Percentiles rank a stretch among this genome's conserved stretches.
phyloP scores from a whole-genome alignment of 2,888 invertebrate species.

The Clitarchus hookeri region DNA sequence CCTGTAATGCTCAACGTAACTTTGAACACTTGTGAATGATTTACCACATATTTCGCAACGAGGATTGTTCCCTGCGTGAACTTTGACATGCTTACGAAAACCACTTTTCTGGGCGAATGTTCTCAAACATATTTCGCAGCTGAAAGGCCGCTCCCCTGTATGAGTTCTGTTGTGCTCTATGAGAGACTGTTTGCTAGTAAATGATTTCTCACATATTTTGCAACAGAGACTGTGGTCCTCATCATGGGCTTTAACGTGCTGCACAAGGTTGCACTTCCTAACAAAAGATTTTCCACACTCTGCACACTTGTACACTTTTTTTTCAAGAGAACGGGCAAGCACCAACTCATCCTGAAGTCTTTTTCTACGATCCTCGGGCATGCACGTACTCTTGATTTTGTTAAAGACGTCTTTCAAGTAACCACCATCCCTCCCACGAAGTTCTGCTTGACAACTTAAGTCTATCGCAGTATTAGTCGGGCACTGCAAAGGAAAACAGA shows the following conservation, averaged over 20 bases:
- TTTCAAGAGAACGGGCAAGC: not conserved
- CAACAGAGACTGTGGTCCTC: not conserved
- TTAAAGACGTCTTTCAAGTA: not conserved
- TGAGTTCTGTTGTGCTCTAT: not conserved
- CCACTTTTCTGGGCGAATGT: not conserved
- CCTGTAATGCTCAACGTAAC: not conserved
- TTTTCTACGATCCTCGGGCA: too few species aligned
- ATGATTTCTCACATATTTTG: not conserved
- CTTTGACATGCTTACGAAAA: not conserved
- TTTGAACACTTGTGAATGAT: not conserved
- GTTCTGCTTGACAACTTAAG: not conserved
- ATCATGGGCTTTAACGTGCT: not conserved
- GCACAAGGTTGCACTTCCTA: not conserved
- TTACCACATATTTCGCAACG: not conserved
- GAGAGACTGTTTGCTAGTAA: not conserved
- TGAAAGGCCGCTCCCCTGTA: not conserved
- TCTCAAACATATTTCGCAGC: not conserved
- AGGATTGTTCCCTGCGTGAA: conserved; percentile 6
- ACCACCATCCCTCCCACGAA: not conserved
- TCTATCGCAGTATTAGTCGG: not conserved
- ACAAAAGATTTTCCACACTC: not conserved
- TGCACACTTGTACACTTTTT: not conserved
- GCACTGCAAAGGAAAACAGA: not conserved
- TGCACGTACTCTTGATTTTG: too few species aligned
- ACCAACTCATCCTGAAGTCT: not conserved